Base-by-base conservation (phyloP, 2,888 invertebrate species). In the Thereva unica region DNA sequence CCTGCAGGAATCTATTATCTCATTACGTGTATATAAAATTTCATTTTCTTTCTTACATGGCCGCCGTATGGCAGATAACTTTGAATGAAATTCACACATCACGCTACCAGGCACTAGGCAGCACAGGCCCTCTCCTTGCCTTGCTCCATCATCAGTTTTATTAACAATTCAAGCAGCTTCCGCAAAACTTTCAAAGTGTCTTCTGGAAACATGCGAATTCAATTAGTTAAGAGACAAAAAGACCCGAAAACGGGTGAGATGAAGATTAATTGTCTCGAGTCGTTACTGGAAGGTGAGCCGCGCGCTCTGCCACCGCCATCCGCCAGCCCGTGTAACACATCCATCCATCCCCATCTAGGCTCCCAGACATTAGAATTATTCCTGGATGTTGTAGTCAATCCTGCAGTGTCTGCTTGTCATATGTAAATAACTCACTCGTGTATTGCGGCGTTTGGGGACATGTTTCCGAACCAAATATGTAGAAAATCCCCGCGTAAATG, bases 121-220 rank as follows among this genome's bases (percentile, higher is more conserved):
- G 1, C 23, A n/a, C n/a, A 23, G 23, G 23, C 23, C 2, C 23
- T 23, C 23, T n/a, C n/a, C n/a, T n/a, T 23, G 23, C 23, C 23
- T 23, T 23, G 23, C 9, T 38, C 12, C 50, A 40, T 40, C 50
- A 41, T 61, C 49, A 61, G 50, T 61, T 61, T 59, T 59, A 59
- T 59, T 61, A 61, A 61, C 50, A 61, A 61, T 61, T 61, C 61
- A 61, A 38, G 61, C 50, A 61, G 50, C 50, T 61, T 61, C 50
- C 61, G 50, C 50, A 50, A 61, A 49, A 49, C 41, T 61, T 41
- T 23, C 38, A 44, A 8, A 61, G 61, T 61, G 61, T 49, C 61
- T 61, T 61, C 50, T 41, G 50, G 61, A 61, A 50, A 61, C 61
- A 61, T 61, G 61, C 50, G 50, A 61, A 61, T 61, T 61, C 61